Evolutionary conservation across 2,888 invertebrate species (phyloP).

Genomic region (Cephus runcator): DNA sequence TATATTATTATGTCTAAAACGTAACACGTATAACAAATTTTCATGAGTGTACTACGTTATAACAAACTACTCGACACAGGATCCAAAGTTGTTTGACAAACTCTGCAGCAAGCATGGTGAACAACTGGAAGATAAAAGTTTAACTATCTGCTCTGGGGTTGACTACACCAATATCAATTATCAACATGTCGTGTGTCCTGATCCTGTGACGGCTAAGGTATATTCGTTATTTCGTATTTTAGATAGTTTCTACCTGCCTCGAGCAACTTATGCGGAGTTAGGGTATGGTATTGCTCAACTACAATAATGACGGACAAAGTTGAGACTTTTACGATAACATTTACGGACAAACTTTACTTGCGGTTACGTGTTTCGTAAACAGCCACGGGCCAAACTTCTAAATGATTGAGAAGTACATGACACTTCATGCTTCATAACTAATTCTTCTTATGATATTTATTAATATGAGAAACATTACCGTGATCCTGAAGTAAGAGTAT

Average conservation of each 20-base stretch:
- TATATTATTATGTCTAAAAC: slow-evolving; percentile 19
- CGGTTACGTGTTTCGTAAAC: background rate
- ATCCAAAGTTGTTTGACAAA: slow-evolving; percentile 81
- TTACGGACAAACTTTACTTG: background rate
- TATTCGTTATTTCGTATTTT: slow-evolving; percentile 20
- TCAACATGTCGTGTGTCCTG: slow-evolving; percentile 95
- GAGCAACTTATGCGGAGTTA: background rate
- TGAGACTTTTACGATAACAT: background rate
- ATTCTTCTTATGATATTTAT: background rate
- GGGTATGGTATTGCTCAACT: background rate
- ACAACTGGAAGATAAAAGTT: slow-evolving; percentile 88
- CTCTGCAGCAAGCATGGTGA: slow-evolving; percentile 83
- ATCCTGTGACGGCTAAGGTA: slow-evolving; percentile 94
- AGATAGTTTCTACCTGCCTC: background rate
- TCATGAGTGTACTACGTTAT: background rate
- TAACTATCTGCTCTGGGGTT: slow-evolving; percentile 97
- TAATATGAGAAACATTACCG: background rate
- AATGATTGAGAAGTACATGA: background rate
- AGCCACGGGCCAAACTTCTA: background rate
- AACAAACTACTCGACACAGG: slow-evolving; percentile 67
- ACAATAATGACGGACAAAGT: background rate
- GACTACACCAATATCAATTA: slow-evolving; percentile 99
- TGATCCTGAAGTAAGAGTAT: background rate
- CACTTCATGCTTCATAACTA: background rate
- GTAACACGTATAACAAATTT: background rate